Base-by-base conservation (phyloP, 2,888 invertebrate genomes). In the Neoitamus cyanurus region DNA sequence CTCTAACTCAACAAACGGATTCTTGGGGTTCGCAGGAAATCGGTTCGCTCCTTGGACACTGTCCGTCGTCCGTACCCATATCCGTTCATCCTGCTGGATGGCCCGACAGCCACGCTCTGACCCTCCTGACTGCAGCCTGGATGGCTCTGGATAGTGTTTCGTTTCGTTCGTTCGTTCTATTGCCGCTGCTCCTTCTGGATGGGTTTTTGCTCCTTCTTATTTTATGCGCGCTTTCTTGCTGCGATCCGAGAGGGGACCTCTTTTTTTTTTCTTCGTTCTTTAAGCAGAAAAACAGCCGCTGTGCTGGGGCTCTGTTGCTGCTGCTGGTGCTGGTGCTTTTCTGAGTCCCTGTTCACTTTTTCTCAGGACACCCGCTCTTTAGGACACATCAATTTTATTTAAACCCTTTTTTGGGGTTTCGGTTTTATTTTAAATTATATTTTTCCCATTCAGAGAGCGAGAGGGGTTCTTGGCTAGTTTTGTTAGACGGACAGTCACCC, bases 291-390 rank as follows among this genome's bases (percentile, higher is more conserved):
- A 37, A 37, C 37, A 42, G n/a, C n/a, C n/a, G n/a, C n/a, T n/a
- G n/a, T n/a, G n/a, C n/a, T n/a, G n/a, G n/a, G 42, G 3, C 11
- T 13, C n/a, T 13, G 25, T 69, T 48, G 3, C 20, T 4, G 6
- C 2, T 31, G 31, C 3, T 31, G 11, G 11, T 37, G 42, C 13
- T 42, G n/a, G 13, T 42, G 9, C 73, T 73, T 73, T 31, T 34
- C 30, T 75, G 69, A 46, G 78, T 84, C 28, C 37, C 78, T 69
- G 77, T 42, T 34, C 78, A n/a, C 15, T 78, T 58, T 36, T 13
- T 48, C 68, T 25, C 28, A 42, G 37, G n/a, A n/a, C n/a, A n/a
- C n/a, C n/a, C n/a, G n/a, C n/a, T n/a, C n/a, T n/a, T n/a, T n/a
- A n/a, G n/a, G n/a, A 42, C 15, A 28, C 6, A 28, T 28, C 5